Percentiles rank a stretch among this genome's conserved stretches.
phyloP scores from a whole-genome alignment of 2,797 vertebrate species.

The Halcyon badia region DNA sequence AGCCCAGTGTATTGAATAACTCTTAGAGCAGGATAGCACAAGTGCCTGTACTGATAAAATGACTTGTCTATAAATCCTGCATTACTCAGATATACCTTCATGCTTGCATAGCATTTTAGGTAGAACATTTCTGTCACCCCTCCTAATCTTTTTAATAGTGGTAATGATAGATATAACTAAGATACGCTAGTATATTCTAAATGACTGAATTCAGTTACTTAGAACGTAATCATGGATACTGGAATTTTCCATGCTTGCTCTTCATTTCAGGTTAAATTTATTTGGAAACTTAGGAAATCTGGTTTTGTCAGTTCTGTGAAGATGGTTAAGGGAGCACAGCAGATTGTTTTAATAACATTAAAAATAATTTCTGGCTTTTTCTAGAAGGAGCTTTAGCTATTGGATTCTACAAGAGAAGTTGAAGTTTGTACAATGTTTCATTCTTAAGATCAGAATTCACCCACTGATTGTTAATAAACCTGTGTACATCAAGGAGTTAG shows the following conservation, averaged over 20 bases:
- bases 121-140: background rate
- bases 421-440: background rate
- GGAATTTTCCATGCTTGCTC: background rate
- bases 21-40: fast-evolving
- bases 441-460: background rate
- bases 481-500: background rate
- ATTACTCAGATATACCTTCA: background rate
- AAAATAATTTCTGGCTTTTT: background rate
- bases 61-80: background rate
- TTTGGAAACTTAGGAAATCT: background rate
- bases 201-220: background rate
- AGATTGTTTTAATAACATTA: background rate
- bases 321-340: background rate
- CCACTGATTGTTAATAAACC: background rate
- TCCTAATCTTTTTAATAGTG: background rate
- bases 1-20: fast-evolving
- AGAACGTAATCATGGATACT: background rate
- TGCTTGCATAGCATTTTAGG: background rate
- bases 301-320: background rate
- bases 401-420: background rate
- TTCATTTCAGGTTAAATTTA: background rate
- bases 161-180: background rate
- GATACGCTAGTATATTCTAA: background rate
- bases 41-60: background rate
- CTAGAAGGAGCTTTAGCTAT: background rate